Evolutionary conservation across 2,888 invertebrate genomes (phyloP).

Genomic region (Xestia sexstrigata): DNA sequence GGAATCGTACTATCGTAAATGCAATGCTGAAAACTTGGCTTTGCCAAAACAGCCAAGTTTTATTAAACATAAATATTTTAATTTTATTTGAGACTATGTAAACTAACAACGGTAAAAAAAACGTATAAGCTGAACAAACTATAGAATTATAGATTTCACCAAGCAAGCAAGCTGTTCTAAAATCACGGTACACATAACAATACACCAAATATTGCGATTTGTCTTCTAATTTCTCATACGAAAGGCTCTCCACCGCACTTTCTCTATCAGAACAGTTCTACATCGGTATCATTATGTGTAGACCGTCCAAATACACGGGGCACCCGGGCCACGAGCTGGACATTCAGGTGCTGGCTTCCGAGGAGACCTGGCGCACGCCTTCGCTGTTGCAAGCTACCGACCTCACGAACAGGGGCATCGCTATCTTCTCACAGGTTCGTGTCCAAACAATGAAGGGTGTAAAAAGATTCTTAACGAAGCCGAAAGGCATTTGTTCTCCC

Average conservation of each 20-base stretch:
- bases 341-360: constrained; percentile 94
- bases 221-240: constrained; percentile 12
- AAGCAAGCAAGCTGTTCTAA: neutral
- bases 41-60: neutral
- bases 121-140: too few relatives aligned
- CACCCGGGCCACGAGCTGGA: constrained; percentile 93
- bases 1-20: neutral
- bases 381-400: constrained; percentile 94
- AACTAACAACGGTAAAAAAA: neutral
- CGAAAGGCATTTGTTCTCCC: too few relatives aligned
- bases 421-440: constrained; percentile 94
- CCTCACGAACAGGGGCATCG: constrained; percentile 92
- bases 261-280: neutral
- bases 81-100: too few relatives aligned
- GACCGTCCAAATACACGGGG: constrained; percentile 90
- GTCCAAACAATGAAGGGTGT: neutral
- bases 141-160: too few relatives aligned
- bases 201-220: neutral
- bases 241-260: neutral
- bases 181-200: neutral
- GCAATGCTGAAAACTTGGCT: neutral
- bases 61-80: neutral
- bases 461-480: too few relatives aligned
- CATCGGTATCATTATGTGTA: constrained; percentile 55
- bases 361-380: constrained; percentile 97